Evolutionary conservation across 1,140 invertebrate genomes (phyloP), one percentile per base, ranked within the genome.

Genomic region (Drosophila kurseongensis): DNA sequence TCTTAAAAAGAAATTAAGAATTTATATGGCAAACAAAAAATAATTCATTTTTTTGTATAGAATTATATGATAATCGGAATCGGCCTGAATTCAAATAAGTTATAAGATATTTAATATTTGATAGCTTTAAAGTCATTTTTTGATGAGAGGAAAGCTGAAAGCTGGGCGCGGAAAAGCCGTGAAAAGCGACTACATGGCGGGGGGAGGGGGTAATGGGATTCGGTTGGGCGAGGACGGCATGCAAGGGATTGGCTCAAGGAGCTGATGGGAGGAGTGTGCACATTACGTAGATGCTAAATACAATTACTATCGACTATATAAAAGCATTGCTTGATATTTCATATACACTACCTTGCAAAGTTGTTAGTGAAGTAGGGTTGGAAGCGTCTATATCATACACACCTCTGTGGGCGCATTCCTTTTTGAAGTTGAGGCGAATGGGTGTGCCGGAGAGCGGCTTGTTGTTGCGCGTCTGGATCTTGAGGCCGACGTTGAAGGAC

Each of bases 341-440:
- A 77, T 92, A 92, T 92, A 92, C 92, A 91, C 90, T 92, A 92
- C 92, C 91, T 92, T 92, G 91, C 91, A 80, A 78, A 91, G 90
- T 83, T 89, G 90, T 91, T 90, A 91, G 84, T 90, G 89, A 91
- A 91, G 91, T 91, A 90, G 90, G 81, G 81, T 92, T 92, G 88
- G 91, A 90, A 91, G 91, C 91, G 88, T 92, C 85, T 90, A 91
- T 92, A 91, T 92, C 93, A 94, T 94, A 94, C 95, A 96, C 95
- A 97, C 96, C 96, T 95, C 96, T 95, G 93, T 97, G 95, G 93
- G 96, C 95, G 94, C 98, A 99, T 95, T 98, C 96, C 95, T 99
- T 99, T 93, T 97, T 95, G 82, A 99, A 94, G 91, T 95, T 96
- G 73, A 99, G 94, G 90, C 96, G 95, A 69, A 99, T 94, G 59